Evolutionary conservation across 1,140 invertebrate species (phyloP).

Genomic region (Maniola jurtina): DNA sequence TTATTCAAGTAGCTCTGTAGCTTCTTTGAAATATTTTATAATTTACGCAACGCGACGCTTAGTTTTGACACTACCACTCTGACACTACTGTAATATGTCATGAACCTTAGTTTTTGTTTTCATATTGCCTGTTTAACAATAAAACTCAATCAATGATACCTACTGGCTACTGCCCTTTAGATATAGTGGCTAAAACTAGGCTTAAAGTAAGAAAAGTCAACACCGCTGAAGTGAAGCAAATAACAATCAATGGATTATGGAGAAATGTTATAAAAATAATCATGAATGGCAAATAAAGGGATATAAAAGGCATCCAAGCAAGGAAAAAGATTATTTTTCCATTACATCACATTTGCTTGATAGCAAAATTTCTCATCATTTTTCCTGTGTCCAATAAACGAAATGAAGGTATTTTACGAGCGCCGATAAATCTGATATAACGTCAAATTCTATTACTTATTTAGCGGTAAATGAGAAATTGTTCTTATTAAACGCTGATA

Average conservation of each 20-base stretch:
- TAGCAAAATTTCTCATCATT: conserved; percentile 8
- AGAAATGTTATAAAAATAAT: too few species aligned
- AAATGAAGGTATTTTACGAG: conserved; percentile 11
- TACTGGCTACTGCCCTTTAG: too few species aligned
- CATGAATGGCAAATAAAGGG: not conserved
- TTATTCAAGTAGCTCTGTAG: too few species aligned
- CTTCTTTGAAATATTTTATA: too few species aligned
- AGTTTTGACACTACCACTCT: too few species aligned
- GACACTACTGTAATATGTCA: too few species aligned
- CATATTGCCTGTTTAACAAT: too few species aligned
- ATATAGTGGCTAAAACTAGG: too few species aligned
- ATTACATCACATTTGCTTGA: conserved; percentile 7
- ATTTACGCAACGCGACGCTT: too few species aligned
- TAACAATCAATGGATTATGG: not conserved
- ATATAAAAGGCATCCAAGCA: not conserved
- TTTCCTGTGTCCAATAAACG: conserved; percentile 9
- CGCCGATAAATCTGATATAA: conserved; percentile 3
- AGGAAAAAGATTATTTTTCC: conserved; percentile 5
- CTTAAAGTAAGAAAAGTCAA: not conserved
- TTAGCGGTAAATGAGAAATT: not conserved
- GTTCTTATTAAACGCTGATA: not conserved
- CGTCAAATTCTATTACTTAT: conserved; percentile 8
- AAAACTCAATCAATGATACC: too few species aligned
- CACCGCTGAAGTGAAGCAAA: not conserved
- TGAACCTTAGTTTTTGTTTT: too few species aligned